Evolutionary conservation across 2,113 vertebrate species (phyloP).

Genomic region (Dicerorhinus sumatrensis): DNA sequence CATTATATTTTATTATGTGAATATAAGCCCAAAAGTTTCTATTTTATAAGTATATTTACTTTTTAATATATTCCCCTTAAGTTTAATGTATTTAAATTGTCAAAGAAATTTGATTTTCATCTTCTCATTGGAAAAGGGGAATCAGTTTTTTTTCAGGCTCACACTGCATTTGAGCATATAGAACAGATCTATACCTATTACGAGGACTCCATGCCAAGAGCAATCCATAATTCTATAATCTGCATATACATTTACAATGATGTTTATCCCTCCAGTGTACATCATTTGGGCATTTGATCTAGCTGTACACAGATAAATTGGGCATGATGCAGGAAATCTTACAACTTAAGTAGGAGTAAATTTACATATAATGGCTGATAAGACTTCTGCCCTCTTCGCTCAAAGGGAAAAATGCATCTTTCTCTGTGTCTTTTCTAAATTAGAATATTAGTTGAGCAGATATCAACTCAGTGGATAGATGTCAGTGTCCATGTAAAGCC

Average conservation of each 20-base stretch:
- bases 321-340: neutral
- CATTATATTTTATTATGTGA: neutral
- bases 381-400: neutral
- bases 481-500: neutral
- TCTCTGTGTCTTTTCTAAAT: neutral
- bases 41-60: neutral
- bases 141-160: neutral
- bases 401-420: neutral
- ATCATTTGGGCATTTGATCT: neutral
- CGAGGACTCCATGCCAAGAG: neutral
- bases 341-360: neutral
- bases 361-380: neutral
- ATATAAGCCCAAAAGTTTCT: neutral
- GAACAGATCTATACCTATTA: neutral
- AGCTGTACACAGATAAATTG: neutral
- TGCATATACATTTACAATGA: neutral
- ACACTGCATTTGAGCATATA: neutral
- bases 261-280: neutral
- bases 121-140: neutral
- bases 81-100: neutral
- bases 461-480: fast-evolving
- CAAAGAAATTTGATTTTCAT: neutral
- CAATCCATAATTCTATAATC: neutral
- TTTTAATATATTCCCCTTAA: neutral
- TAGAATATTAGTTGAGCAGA: neutral